A percentile compares a stretch with the other conserved stretches of the same genome.
phyloP scores from a whole-genome alignment of 1,140 invertebrate species.

The Matsumurasca onukii region DNA sequence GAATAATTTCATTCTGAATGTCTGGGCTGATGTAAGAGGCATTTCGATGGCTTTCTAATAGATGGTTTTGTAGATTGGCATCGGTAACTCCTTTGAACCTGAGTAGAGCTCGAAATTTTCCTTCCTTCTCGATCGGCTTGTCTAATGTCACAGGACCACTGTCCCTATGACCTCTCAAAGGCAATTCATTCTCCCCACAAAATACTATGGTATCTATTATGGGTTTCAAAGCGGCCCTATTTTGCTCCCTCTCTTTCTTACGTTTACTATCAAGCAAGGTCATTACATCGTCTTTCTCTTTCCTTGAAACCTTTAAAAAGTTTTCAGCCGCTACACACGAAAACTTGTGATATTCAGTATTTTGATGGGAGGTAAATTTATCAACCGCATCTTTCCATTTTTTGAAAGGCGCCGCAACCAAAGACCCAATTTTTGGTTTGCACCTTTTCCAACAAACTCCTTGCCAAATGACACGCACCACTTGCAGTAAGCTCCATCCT shows the following conservation, averaged over 20 bases:
- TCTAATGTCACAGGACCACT: background rate
- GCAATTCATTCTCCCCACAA: background rate
- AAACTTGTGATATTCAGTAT: background rate
- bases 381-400: background rate
- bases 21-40: slow-evolving; percentile 4
- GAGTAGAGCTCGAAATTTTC: background rate
- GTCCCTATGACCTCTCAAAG: background rate
- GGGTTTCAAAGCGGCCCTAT: background rate
- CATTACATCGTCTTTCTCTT: background rate
- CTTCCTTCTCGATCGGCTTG: background rate
- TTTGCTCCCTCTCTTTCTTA: background rate
- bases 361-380: background rate
- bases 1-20: slow-evolving; percentile 9
- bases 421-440: background rate
- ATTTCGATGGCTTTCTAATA: background rate
- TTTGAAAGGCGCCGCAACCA: background rate
- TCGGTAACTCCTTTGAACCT: background rate
- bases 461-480: background rate
- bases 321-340: background rate
- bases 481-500: background rate
- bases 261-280: background rate
- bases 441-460: background rate
- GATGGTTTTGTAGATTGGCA: background rate
- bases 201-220: background rate
- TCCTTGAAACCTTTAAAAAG: background rate